phyloP scores from a whole-genome alignment of 2,113 vertebrate genomes.

The Stictonetta naevosa region DNA sequence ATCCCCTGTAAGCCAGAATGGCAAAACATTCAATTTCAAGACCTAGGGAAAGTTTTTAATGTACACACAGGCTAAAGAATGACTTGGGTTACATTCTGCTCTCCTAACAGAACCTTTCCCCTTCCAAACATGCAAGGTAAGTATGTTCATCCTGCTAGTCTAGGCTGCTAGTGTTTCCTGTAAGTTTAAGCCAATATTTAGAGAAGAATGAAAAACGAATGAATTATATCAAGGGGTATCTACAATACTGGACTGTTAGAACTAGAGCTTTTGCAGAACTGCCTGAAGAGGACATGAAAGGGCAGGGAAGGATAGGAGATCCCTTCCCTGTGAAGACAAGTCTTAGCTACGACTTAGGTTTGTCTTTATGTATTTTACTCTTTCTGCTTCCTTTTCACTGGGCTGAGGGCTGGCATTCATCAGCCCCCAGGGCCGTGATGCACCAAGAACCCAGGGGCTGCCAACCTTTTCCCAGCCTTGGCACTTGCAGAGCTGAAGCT shows the following conservation, averaged over 20 bases:
- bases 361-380: not conserved
- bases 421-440: fast-evolving
- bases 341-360: not conserved
- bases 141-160: not conserved
- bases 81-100: not conserved
- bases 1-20: not conserved
- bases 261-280: not conserved
- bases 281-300: not conserved
- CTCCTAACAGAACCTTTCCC: not conserved
- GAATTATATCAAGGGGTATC: not conserved
- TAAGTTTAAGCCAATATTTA: not conserved
- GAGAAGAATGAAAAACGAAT: not conserved
- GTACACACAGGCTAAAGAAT: not conserved
- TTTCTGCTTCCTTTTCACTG: not conserved
- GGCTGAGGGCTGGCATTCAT: not conserved
- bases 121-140: not conserved
- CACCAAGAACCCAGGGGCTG: not conserved
- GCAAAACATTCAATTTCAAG: not conserved
- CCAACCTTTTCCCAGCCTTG: fast-evolving
- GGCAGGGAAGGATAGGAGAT: not conserved
- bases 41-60: not conserved
- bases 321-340: not conserved
- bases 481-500: not conserved
- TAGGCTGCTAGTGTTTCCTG: not conserved
- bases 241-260: not conserved